Conservation (phyloP, 2,888 invertebrate genomes). For the Lasioglossum oenotherae region DNA sequence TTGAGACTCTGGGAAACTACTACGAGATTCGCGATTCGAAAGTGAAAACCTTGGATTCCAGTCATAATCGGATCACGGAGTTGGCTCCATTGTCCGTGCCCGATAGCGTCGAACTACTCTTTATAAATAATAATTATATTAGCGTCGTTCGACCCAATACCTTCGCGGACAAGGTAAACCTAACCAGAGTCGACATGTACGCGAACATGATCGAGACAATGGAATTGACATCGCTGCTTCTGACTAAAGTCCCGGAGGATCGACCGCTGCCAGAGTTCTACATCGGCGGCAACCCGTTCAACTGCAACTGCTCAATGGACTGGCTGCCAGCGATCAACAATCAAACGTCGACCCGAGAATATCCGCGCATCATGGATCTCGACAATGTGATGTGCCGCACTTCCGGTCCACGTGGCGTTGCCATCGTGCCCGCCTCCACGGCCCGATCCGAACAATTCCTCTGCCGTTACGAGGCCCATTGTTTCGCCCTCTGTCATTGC, state of each 20-base stretch:
- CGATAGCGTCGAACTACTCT: conserved; percentile 93
- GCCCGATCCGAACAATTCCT: conserved; percentile 94
- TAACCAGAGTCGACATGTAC: conserved; percentile 95
- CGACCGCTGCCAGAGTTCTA: conserved; percentile 94
- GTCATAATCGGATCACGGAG: conserved; percentile 94
- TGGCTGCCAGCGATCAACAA: conserved; percentile 96
- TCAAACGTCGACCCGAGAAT: conserved; percentile 92
- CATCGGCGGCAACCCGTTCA: conserved; percentile 96
- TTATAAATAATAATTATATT: conserved; percentile 95
- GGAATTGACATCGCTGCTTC: conserved; percentile 92
- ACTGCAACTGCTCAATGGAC: conserved; percentile 98
- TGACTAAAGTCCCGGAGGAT: conserved; percentile 90
- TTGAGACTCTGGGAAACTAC: conserved; percentile 94
- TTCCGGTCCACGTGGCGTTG: conserved; percentile 92
- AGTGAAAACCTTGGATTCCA: conserved; percentile 94
- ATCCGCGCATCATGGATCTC: conserved; percentile 95
- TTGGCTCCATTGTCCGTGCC: conserved; percentile 94
- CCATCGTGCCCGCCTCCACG: conserved; percentile 91
- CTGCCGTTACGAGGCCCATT: conserved; percentile 96
- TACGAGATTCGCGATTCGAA: conserved; percentile 89
- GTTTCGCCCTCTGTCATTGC: conserved; percentile 97
- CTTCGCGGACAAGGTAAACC: conserved; percentile 93
- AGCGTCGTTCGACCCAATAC: conserved; percentile 93
- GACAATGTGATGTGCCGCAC: conserved; percentile 95
- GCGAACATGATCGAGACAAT: conserved; percentile 94